These are phyloP conservation scores for Centropyge bicolor DNA, from an alignment of 2,797 vertebrate genomes.

Conservation along the genomic window DNA sequence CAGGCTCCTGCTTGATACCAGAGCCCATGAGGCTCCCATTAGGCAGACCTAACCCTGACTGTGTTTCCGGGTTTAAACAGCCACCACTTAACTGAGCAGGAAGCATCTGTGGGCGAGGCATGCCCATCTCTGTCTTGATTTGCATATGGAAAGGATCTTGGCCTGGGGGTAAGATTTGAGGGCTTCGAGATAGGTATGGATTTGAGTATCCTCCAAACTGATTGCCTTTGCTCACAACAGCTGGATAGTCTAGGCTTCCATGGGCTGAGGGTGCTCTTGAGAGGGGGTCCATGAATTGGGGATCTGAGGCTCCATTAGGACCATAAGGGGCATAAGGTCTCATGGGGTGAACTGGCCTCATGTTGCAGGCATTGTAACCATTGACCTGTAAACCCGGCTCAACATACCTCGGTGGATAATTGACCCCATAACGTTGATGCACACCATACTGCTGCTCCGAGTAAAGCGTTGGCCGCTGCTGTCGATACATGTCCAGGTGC, in stretches of 20 bases:
- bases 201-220: conserved; percentile 86
- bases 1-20: conserved; percentile 81
- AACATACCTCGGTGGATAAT: conserved; percentile 88
- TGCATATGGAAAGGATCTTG: conserved; percentile 89
- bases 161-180: conserved; percentile 82
- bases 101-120: conserved; percentile 72
- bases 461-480: conserved; percentile 90
- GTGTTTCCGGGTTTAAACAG: conserved; percentile 81
- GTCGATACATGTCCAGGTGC: conserved; percentile 90
- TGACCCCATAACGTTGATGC: conserved; percentile 88
- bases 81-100: conserved; percentile 80
- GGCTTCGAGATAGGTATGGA: conserved; percentile 83
- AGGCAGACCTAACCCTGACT: conserved; percentile 78
- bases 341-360: conserved; percentile 85
- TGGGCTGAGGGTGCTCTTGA: conserved; percentile 85
- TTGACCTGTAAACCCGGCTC: conserved; percentile 90
- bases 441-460: conserved; percentile 89
- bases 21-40: conserved; percentile 81
- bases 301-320: conserved; percentile 82
- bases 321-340: conserved; percentile 88
- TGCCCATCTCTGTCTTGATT: conserved; percentile 87
- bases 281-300: conserved; percentile 86
- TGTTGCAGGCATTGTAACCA: conserved; percentile 87
- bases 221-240: conserved; percentile 85
- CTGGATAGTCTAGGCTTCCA: conserved; percentile 83